Conservation (phyloP, 1,140 invertebrate genomes). For the Drosophila yakuba region DNA sequence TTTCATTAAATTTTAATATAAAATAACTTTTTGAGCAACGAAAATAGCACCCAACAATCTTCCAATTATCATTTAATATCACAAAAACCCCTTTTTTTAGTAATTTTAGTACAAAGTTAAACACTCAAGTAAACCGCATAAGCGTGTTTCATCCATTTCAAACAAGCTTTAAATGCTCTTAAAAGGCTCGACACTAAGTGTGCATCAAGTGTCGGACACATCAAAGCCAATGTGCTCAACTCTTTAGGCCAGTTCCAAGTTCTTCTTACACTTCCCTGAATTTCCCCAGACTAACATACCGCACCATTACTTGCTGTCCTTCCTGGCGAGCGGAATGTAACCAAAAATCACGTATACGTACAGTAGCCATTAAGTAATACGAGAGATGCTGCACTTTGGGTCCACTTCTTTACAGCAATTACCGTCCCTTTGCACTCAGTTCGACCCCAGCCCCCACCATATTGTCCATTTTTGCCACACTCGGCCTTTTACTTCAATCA, state of each 20-base stretch:
- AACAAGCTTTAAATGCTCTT: conserved; percentile 52
- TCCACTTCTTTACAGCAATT: conserved; percentile 56
- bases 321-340: conserved; percentile 39
- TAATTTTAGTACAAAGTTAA: too few relatives aligned
- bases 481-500: conserved; percentile 46
- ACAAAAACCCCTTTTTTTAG: too few relatives aligned
- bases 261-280: neutral
- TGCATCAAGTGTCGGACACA: conserved; percentile 48
- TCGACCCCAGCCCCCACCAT: conserved; percentile 14
- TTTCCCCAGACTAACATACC: conserved; percentile 12
- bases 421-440: conserved; percentile 37
- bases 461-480: conserved; percentile 15
- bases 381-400: conserved; percentile 63
- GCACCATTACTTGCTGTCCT: conserved; percentile 25
- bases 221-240: conserved; percentile 58
- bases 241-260: conserved; percentile 34
- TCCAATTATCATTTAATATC: too few relatives aligned
- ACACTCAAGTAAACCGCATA: conserved; percentile 19
- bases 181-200: conserved; percentile 66
- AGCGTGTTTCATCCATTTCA: conserved; percentile 20
- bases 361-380: conserved; percentile 73
- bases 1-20: too few relatives aligned
- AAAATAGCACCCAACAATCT: neutral
- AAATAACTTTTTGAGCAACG: neutral
- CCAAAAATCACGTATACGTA: conserved; percentile 75